These are phyloP conservation scores for Tyto alba DNA, from an alignment of 2,113 vertebrate species.

Conservation along the genomic window DNA sequence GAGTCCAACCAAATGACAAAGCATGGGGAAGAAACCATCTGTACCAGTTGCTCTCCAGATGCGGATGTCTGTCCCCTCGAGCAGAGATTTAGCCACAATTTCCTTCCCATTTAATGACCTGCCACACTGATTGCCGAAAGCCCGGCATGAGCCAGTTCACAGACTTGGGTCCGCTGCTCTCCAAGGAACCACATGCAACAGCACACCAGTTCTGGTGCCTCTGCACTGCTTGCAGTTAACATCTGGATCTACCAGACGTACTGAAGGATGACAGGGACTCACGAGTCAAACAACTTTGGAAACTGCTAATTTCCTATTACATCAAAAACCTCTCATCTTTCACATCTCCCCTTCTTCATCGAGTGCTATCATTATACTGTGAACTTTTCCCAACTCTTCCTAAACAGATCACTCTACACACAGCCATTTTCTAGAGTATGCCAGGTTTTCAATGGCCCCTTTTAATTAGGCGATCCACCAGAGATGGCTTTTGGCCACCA, in stretches of 20 bases:
- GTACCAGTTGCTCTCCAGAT: neutral
- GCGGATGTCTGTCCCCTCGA: neutral
- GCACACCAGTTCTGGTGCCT: neutral
- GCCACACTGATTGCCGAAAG: neutral
- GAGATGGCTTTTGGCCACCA: neutral
- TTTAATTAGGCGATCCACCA: neutral
- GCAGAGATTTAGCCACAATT: neutral
- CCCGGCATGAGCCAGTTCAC: fast-evolving
- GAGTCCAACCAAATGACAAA: neutral
- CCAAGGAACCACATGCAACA: neutral
- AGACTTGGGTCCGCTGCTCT: neutral
- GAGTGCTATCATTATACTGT: neutral
- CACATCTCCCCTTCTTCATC: neutral
- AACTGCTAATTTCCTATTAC: neutral
- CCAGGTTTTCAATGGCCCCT: neutral
- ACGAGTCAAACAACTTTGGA: neutral
- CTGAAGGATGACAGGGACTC: neutral
- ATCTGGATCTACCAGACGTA: neutral
- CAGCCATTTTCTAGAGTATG: neutral
- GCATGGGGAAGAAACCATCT: neutral
- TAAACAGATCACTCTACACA: neutral
- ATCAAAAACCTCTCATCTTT: neutral
- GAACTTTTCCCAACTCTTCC: neutral
- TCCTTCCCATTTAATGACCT: neutral
- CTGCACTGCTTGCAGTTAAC: neutral